phyloP scores from a whole-genome alignment of 1,140 invertebrate genomes.

The Ips nitidus region DNA sequence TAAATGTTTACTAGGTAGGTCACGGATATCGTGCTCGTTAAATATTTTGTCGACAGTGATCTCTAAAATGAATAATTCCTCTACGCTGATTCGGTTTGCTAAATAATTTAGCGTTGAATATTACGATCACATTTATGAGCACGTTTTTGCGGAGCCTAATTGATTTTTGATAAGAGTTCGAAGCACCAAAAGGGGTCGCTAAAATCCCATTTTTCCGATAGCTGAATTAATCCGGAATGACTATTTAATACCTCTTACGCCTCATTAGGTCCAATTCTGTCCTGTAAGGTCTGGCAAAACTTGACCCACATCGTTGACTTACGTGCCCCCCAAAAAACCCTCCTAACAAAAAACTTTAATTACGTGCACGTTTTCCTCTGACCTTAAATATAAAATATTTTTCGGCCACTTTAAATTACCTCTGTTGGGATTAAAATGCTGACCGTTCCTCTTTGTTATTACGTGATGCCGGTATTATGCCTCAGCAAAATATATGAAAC shows the following conservation, averaged over 20 bases:
- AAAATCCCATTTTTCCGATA: constrained; percentile 11
- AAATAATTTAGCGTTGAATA: not conserved
- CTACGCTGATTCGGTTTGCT: not conserved
- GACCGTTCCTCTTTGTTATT: not conserved
- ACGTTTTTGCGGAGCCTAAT: not conserved
- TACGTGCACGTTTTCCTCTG: not conserved
- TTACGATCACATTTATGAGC: not conserved
- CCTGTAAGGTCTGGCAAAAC: not conserved
- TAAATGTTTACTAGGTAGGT: too few species aligned
- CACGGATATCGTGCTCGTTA: too few species aligned
- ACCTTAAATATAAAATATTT: constrained; percentile 7
- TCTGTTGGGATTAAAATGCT: constrained; percentile 4
- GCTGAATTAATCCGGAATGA: constrained; percentile 10
- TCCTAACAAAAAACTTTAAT: constrained; percentile 11
- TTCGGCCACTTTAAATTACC: constrained; percentile 5
- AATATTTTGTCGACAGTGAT: too few species aligned
- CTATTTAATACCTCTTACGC: constrained; percentile 19
- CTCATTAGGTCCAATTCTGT: constrained; percentile 6
- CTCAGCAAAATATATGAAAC: constrained; percentile 5
- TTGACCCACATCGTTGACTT: constrained; percentile 8
- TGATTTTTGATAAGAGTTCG: constrained; percentile 5
- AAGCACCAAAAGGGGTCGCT: not conserved
- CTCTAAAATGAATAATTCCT: too few species aligned
- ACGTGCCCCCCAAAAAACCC: not conserved
- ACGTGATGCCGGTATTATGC: not conserved